Evolutionary conservation across 2,888 invertebrate species (phyloP).

Genomic region (Stomorhina lunata): DNA sequence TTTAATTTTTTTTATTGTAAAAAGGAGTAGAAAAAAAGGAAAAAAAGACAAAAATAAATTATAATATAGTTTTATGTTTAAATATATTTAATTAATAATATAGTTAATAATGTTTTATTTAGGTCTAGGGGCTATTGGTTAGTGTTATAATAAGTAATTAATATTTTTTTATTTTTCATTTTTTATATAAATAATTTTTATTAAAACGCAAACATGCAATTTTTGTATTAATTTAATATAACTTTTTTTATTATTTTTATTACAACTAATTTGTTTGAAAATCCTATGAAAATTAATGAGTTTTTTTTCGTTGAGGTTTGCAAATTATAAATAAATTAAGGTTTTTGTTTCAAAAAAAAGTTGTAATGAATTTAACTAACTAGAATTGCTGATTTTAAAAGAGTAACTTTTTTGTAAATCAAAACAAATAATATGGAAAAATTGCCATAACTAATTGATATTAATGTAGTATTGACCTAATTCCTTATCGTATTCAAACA

Average conservation of each 20-base stretch:
- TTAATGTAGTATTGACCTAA: too few relatives aligned
- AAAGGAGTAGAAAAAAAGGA: conserved; percentile 57
- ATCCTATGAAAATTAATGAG: conserved; percentile 50
- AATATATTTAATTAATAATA: conserved; percentile 34
- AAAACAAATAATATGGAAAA: too few relatives aligned
- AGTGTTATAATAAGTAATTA: background rate
- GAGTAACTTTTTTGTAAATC: too few relatives aligned
- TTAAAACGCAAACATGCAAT: conserved; percentile 37
- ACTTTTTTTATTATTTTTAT: background rate
- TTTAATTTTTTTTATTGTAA: conserved; percentile 46
- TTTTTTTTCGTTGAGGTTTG: conserved; percentile 7
- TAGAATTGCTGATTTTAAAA: too few relatives aligned
- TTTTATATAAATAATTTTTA: background rate
- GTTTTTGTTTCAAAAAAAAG: too few relatives aligned
- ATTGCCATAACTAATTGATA: too few relatives aligned
- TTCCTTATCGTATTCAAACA: too few relatives aligned
- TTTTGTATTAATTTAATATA: background rate
- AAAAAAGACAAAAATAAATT: conserved; percentile 54
- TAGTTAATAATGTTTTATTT: conserved; percentile 24
- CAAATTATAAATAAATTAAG: background rate
- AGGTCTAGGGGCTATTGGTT: conserved; percentile 1
- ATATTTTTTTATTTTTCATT: background rate
- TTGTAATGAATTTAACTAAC: too few relatives aligned
- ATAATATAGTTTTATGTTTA: conserved; percentile 51
- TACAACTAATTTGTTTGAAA: background rate